These are phyloP conservation scores for Podabrus alpinus DNA, from an alignment of 2,888 invertebrate species.

Conservation along the genomic window DNA sequence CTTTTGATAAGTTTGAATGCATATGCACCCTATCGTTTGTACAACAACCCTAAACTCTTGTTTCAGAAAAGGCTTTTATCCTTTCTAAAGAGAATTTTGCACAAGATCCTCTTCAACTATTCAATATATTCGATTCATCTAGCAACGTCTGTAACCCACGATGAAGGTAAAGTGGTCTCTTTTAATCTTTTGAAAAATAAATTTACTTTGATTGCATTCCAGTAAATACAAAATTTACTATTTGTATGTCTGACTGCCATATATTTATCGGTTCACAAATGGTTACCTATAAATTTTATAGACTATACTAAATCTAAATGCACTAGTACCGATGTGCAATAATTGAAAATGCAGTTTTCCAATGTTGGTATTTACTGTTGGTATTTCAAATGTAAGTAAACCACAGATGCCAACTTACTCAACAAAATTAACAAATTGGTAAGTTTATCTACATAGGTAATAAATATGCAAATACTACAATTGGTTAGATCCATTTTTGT, in stretches of 20 bases:
- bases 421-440: not conserved
- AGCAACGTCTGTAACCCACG: not conserved
- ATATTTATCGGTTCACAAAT: not conserved
- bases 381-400: not conserved
- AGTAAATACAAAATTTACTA: not conserved
- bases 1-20: not conserved
- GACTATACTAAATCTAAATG: no score
- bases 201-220: not conserved
- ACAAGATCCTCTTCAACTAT: not conserved
- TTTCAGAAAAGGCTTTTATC: not conserved
- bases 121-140: conserved; percentile 4
- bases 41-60: not conserved
- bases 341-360: not conserved
- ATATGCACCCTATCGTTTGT: not conserved
- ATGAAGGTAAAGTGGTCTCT: not conserved
- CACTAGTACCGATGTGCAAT: not conserved
- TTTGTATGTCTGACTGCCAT: not conserved
- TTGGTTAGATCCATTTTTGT: no score
- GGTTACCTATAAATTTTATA: not conserved
- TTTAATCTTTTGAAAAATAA: not conserved
- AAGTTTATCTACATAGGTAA: not conserved
- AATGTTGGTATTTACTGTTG: not conserved
- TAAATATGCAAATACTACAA: not conserved
- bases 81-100: not conserved
- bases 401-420: not conserved